Evolutionary conservation across 2,888 invertebrate species (phyloP), one percentile per base, ranked within the genome.

Genomic region (Polymixis lichenea): DNA sequence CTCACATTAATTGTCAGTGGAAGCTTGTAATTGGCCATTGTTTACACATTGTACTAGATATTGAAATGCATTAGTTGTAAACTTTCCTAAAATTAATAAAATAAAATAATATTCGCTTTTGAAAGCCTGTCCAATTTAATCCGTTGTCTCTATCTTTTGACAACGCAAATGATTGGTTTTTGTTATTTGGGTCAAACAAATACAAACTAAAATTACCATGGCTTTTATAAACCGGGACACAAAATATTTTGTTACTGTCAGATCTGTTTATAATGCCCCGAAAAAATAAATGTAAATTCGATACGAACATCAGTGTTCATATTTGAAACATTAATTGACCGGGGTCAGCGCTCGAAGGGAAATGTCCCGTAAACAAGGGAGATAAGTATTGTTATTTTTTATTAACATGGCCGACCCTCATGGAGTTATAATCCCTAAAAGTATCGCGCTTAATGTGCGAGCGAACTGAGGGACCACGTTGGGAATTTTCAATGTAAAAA

Each of bases 341-440:
- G 56, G 46, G 62, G 71, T 62, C 72, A 64, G 19, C 58, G 60
- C 66, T 79, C 51, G 28, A 66, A 76, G 64, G 77, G 78, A 86
- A 88, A 86, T 79, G 68, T 79, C 55, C 85, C 88, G 82, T 86
- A 76, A 84, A 86, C 78, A 77, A 76, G 32, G 15, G 9, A 86
- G 85, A 88, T 84, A 86, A 88, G 86, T 71, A 80, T 72, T 78
- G 75, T 78, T 78, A 74, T 72, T 86, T 86, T 83, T 86, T 84
- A 79, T 83, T 86, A 64, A 84, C 60, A 86, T 69, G 49, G 22
- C 46, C 49, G 56, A 73, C 79, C 79, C 51, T 73, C 56, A 38
- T 58, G 84, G 67, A 65, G 60, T 46, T 69, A 78, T 83, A 55
- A 78, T 73, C 22, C 70, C 11, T 58, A 72, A 51, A 73, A 83